These are phyloP conservation scores for Lordiphosa stackelbergi DNA, from an alignment of 1,140 invertebrate genomes.

Conservation along the genomic window DNA sequence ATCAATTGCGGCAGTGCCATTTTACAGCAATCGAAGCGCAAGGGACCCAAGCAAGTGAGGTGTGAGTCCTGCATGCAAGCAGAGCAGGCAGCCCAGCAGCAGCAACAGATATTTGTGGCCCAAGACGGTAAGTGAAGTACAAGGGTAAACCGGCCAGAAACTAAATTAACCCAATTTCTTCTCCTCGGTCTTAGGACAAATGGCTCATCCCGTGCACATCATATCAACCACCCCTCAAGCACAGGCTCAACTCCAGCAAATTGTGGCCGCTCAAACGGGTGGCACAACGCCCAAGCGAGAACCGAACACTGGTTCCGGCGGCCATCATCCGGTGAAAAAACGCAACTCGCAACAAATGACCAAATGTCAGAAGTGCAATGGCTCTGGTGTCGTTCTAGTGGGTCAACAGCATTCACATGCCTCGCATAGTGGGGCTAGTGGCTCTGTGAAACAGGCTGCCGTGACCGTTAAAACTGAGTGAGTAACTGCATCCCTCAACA, in stretches of 20 bases:
- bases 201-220: constrained; percentile 68
- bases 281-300: constrained; percentile 60
- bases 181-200: constrained; percentile 40
- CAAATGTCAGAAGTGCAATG: constrained; percentile 92
- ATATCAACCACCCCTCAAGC: constrained; percentile 70
- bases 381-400: constrained; percentile 90
- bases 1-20: constrained; percentile 80
- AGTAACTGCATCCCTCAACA: constrained; percentile 30
- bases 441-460: constrained; percentile 44
- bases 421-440: constrained; percentile 34
- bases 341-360: constrained; percentile 88
- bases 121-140: constrained; percentile 80
- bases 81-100: constrained; percentile 77
- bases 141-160: not conserved
- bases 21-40: constrained; percentile 78
- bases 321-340: constrained; percentile 89
- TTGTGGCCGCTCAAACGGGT: constrained; percentile 62
- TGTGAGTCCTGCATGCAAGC: constrained; percentile 81
- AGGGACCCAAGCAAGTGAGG: constrained; percentile 80
- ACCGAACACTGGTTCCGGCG: constrained; percentile 45
- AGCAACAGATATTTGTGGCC: constrained; percentile 81
- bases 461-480: constrained; percentile 70
- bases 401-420: constrained; percentile 76
- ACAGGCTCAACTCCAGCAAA: constrained; percentile 64
- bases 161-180: not conserved